Percentiles rank a stretch among this genome's conserved stretches.
These are phyloP conservation scores for Sarcophaga subvicina DNA, from an alignment of 2,888 invertebrate genomes.

Conservation along the genomic window DNA sequence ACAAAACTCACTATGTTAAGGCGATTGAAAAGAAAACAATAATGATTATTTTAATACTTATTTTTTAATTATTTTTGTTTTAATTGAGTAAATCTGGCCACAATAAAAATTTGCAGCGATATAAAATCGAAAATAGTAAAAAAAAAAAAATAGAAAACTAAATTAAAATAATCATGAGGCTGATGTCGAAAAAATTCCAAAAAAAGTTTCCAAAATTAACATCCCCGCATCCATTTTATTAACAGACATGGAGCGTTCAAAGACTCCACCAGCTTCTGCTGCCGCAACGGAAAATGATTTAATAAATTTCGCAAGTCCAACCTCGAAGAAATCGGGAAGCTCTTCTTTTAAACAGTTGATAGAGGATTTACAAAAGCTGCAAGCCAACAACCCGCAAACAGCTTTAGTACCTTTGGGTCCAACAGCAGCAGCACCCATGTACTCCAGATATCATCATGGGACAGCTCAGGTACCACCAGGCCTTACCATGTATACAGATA, in stretches of 20 bases:
- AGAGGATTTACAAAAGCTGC: conserved; percentile 83
- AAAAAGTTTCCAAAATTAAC: too few relatives aligned
- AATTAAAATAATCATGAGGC: too few relatives aligned
- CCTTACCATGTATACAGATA: conserved; percentile 62
- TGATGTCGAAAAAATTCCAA: too few relatives aligned
- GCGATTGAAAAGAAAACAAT: too few relatives aligned
- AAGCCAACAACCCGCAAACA: conserved; percentile 72
- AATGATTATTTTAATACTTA: too few relatives aligned
- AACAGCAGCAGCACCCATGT: conserved; percentile 72
- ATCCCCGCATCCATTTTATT: conserved; percentile 22
- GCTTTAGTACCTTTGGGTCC: conserved; percentile 76
- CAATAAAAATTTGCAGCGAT: too few relatives aligned
- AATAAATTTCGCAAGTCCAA: conserved; percentile 88
- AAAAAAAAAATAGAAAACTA: too few relatives aligned
- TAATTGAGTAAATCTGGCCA: too few relatives aligned
- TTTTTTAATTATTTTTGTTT: too few relatives aligned
- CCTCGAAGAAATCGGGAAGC: conserved; percentile 82
- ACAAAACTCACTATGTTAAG: too few relatives aligned
- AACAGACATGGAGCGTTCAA: conserved; percentile 72
- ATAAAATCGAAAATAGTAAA: too few relatives aligned
- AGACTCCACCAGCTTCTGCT: conserved; percentile 74
- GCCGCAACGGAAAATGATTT: conserved; percentile 83
- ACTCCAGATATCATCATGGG: conserved; percentile 57
- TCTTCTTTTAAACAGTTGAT: conserved; percentile 85
- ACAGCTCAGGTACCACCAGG: conserved; percentile 19